phyloP scores from a whole-genome alignment of 2,888 invertebrate species.

The Polylopha cassiicola region DNA sequence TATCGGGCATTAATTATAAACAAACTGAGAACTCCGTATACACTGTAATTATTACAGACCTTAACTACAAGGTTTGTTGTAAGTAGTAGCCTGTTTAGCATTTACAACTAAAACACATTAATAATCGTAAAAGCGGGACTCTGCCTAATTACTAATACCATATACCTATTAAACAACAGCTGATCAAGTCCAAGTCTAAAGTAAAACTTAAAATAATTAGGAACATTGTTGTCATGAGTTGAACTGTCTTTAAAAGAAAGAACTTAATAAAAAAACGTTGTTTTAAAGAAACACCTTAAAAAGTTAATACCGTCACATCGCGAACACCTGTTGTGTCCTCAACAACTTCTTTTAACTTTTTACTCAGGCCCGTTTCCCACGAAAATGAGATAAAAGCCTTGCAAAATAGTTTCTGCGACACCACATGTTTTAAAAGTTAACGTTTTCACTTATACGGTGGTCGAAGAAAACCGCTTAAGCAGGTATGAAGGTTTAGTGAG shows the following conservation, averaged over 20 bases:
- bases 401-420: slow-evolving; percentile 71
- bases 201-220: too few species aligned
- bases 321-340: slow-evolving; percentile 69
- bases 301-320: slow-evolving; percentile 56
- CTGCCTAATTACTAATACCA: too few species aligned
- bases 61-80: too few species aligned
- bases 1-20: slow-evolving; percentile 67
- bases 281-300: slow-evolving; percentile 36
- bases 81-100: too few species aligned
- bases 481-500: slow-evolving; percentile 30
- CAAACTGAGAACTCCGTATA: slow-evolving; percentile 54
- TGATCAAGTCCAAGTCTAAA: too few species aligned
- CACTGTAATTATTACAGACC: slow-evolving; percentile 24
- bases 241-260: slow-evolving; percentile 1
- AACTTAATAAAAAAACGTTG: slow-evolving; percentile 36
- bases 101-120: too few species aligned
- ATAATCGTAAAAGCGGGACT: too few species aligned
- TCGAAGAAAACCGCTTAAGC: slow-evolving; percentile 42
- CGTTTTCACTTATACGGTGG: slow-evolving; percentile 49
- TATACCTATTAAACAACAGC: too few species aligned
- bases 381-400: slow-evolving; percentile 73
- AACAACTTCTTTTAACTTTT: slow-evolving; percentile 65
- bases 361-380: slow-evolving; percentile 53
- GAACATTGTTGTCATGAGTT: too few species aligned
- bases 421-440: slow-evolving; percentile 67